Evolutionary conservation across 2,113 vertebrate species (phyloP), one percentile per base, ranked within the genome.

Genomic region (Corvus cornix): DNA sequence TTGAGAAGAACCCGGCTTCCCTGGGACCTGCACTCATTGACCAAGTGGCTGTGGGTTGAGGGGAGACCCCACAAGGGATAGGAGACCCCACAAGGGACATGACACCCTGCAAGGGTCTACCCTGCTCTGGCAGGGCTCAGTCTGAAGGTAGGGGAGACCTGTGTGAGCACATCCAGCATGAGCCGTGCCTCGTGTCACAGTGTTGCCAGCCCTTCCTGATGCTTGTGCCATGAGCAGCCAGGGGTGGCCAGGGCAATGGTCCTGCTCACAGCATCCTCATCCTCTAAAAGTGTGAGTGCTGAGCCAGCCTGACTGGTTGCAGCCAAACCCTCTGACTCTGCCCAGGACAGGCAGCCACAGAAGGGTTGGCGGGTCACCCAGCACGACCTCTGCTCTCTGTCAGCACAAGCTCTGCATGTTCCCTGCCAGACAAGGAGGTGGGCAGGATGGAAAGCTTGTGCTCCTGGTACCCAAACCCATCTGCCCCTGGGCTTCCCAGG

Each of bases 111-210:
- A 82, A 72, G 17, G 13, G 12, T 68, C 67, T 37, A 7, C 37
- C 33, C 72, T 76, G 1, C 0, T 68, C 59, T 83, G 63, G 35
- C 39, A 76, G n/a, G 43, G 20, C 56, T 85, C 69, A n/a, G 17
- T 16, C 22, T 78, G 74, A 89, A 78, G 41, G 35, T 56, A 63
- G 39, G 39, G 53, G 26, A 81, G 15, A 20, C 5, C 12, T 48
- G 21, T 6, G 17, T 1, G 5, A 85, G 46, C 22, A 26, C 48
- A 76, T 44, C 63, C 44, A 67, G 39, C 35, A 20, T 0, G 23
- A 69, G 31, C 69, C 13, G 44, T 73, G 16, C 37, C 39, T 88
- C 0, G 0, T 70, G 52, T 41, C 6, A 0, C 2, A 10, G 35
- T 2, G 3, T 9, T 87, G 49, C 49, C 77, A 84, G 28, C 60